Conservation (phyloP, 2,113 vertebrate species). For the Actinemys pallida region DNA sequence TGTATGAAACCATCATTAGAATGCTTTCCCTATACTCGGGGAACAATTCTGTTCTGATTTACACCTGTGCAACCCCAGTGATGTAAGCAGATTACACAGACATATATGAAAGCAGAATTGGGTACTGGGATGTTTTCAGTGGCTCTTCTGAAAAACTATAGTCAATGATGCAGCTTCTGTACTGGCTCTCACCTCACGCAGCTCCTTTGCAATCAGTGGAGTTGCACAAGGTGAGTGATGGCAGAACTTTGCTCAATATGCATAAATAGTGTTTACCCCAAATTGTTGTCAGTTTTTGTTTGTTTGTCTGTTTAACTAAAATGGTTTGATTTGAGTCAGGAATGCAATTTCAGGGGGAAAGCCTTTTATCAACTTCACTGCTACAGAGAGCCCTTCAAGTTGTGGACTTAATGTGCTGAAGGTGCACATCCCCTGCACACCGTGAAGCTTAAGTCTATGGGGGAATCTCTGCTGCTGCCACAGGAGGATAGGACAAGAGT, state of each 20-base stretch:
- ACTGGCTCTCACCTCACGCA: rapidly evolving
- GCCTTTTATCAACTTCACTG: neutral
- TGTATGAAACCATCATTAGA: slow-evolving; percentile 71
- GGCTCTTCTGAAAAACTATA: slow-evolving; percentile 57
- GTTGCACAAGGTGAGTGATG: neutral
- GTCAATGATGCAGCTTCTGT: neutral
- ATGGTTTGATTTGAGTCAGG: slow-evolving; percentile 36
- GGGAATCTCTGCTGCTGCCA: neutral
- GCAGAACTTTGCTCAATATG: neutral
- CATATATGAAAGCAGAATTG: neutral
- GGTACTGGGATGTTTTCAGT: neutral
- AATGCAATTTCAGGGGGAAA: neutral
- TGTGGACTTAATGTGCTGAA: neutral
- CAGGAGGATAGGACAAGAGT: neutral
- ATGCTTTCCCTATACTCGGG: slow-evolving; percentile 47
- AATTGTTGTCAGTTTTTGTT: slow-evolving; percentile 30
- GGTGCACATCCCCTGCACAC: neutral
- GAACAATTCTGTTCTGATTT: neutral
- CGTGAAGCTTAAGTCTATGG: neutral
- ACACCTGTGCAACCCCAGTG: neutral
- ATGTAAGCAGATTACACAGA: neutral
- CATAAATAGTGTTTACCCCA: slow-evolving; percentile 51
- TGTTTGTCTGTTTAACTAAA: neutral
- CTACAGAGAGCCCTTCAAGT: neutral
- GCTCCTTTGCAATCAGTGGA: rapidly evolving